Evolutionary conservation across 2,113 vertebrate genomes (phyloP).

Genomic region (Sturnira hondurensis): DNA sequence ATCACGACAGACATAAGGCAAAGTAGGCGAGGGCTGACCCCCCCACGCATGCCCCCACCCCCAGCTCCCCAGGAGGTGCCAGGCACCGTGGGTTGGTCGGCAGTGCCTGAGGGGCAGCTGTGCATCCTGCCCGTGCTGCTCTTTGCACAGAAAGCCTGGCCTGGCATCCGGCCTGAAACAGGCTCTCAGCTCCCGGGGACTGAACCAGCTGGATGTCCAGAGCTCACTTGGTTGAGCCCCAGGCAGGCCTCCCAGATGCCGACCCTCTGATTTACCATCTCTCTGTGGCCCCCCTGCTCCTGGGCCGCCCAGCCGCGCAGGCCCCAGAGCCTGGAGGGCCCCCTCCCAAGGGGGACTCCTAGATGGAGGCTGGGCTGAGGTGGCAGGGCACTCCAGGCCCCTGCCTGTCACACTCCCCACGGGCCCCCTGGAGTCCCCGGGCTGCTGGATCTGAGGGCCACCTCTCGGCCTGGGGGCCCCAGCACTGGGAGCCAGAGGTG

Average conservation of each 20-base stretch:
- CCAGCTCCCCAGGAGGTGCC: not conserved
- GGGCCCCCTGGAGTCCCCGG: not conserved
- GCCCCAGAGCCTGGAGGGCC: not conserved
- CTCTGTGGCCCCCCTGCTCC: not conserved
- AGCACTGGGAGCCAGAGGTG: not conserved
- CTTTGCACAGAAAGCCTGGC: not conserved
- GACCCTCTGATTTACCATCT: not conserved
- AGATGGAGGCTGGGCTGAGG: not conserved
- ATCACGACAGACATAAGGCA: not conserved
- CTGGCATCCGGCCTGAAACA: not conserved
- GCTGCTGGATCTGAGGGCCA: not conserved
- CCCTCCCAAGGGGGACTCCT: not conserved
- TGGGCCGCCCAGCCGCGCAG: not conserved
- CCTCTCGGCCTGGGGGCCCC: not conserved
- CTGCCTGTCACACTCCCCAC: not conserved
- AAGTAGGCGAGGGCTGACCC: not conserved
- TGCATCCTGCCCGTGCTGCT: not conserved
- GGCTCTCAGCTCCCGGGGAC: not conserved
- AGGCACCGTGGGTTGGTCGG: not conserved
- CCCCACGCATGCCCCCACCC: fast-evolving
- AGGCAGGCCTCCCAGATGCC: not conserved
- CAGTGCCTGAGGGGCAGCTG: not conserved
- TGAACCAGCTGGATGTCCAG: not conserved
- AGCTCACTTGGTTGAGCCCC: fast-evolving
- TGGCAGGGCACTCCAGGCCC: not conserved